Evolutionary conservation across 2,888 invertebrate species (phyloP), one percentile per base, ranked within the genome.

Genomic region (Zhuqinia jingwanae): DNA sequence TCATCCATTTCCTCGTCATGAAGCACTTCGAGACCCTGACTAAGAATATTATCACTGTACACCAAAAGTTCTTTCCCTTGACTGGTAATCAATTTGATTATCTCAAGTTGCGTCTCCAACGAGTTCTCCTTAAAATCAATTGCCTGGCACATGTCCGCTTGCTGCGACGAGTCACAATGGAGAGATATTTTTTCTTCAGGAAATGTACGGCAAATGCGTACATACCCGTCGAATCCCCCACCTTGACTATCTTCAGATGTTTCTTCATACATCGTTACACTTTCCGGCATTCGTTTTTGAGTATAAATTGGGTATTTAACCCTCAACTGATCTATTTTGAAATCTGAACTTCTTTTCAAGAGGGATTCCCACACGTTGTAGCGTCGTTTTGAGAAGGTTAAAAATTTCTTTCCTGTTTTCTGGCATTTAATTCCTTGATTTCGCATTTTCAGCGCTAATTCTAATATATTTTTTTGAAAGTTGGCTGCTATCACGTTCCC

Each of bases 191-290:
- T 36, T 58, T 76, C 76, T 13, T 78, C 78, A 0, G 70, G 58
- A 45, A 58, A 36, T n/a, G 68, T 78, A 13, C 77, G 20, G 13
- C 10, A 78, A 10, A 58, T 10, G 25, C 70, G n/a, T 27, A 78
- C 65, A 30, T 11, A 30, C 20, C 82, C 82, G 30, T 82, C 82
- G 15, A 58, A 58, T 17, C 36, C 36, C 3, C 36, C 3, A 50
- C 50, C 13, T 13, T 50, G 50, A 50, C 15, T 2, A 27, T 60
- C 58, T 13, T 60, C 58, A 8, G 11, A 20, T 25, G 58, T 20
- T 2, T 88, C 85, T 56, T 89, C 89, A 30, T 77, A 88, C 5
- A 89, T 10, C 8, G 89, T 87, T 0, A 89, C 88, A 80, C 76
- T 88, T 45, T 89, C 89, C 2, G 88, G 89, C 88, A 89, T 88